Base-by-base conservation (phyloP, 1,140 invertebrate species). In the Drosophila setifemur region DNA sequence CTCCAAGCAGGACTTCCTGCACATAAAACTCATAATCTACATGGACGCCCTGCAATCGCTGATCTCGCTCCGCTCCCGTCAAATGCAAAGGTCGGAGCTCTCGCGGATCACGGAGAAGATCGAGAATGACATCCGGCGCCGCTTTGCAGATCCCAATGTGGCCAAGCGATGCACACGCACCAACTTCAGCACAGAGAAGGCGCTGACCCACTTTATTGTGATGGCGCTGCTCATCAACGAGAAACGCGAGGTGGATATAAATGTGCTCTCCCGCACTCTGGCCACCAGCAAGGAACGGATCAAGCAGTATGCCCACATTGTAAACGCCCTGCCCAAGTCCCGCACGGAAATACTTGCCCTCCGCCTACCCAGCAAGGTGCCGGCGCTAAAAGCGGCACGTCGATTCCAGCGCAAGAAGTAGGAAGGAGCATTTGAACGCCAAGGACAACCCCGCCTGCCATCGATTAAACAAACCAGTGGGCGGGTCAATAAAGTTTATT, bases 171-270 rank as follows among this genome's bases (percentile, higher is more conserved):
- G 73, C 16, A 76, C 72, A 0, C 75, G 89, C 6, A 90, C 89
- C 1, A 45, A 49, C 4, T 78, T 63, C 12, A 76, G 71, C 16
- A 82, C 64, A 4, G 89, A 90, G n/a, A 90, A 90, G 23, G 89
- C 86, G 0, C 45, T 90, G 3, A 87, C 87, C 0, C 77, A 90
- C 52, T 90, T 86, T n/a, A 90, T 90, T 60, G 89, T 90, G 1
- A 43, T 90, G 11, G 64, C 87, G 0, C 14, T 90, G 16, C 66
- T 90, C 1, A 69, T 87, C 16, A 83, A 48, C 33, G 83, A 79
- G 0, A 89, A 90, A 6, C 61, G 71, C 48, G 76, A 86, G 12
- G 58, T 79, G 8, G 73, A 89, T 50, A 33, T 66, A 1, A 76
- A 82, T 26, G 35, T 54, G 0, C 49, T 90, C 0, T 73, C 83